Conservation (phyloP, 2,113 vertebrate genomes). For the Phasianus colchicus region DNA sequence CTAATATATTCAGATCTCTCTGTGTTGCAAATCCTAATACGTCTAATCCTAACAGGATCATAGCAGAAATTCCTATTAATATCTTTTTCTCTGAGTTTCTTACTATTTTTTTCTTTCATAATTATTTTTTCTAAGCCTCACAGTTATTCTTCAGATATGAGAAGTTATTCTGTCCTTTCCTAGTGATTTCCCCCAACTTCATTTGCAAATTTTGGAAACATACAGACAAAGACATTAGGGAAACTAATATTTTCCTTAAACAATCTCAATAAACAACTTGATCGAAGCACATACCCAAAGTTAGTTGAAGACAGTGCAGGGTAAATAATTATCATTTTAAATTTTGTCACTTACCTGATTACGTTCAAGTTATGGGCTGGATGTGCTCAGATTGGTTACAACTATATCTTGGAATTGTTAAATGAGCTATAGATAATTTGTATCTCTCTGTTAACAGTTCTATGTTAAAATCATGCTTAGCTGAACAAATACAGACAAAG, state of each 20-base stretch:
- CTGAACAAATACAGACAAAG: neutral
- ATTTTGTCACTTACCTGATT: neutral
- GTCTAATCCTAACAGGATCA: neutral
- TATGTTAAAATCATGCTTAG: neutral
- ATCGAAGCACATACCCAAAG: neutral
- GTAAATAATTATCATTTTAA: neutral
- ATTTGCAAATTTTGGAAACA: neutral
- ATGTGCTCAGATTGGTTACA: neutral
- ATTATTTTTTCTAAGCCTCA: constrained; percentile 20
- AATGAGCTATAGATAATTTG: neutral
- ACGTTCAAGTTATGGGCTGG: neutral
- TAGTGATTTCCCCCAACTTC: neutral
- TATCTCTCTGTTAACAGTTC: neutral
- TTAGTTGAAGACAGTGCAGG: neutral
- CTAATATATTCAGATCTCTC: neutral
- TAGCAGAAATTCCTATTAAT: neutral
- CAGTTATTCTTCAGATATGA: neutral
- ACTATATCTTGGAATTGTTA: neutral
- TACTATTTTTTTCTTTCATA: neutral
- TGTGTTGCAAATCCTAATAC: constrained; percentile 14
- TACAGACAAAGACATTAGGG: neutral
- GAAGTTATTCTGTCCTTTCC: neutral
- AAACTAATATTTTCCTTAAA: too few species aligned
- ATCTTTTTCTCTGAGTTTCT: neutral
- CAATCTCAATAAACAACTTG: neutral